A percentile compares a stretch with the other conserved stretches of the same genome.
These are phyloP conservation scores for Labrus mixtus DNA, from an alignment of 2,113 vertebrate genomes.

Conservation along the genomic window DNA sequence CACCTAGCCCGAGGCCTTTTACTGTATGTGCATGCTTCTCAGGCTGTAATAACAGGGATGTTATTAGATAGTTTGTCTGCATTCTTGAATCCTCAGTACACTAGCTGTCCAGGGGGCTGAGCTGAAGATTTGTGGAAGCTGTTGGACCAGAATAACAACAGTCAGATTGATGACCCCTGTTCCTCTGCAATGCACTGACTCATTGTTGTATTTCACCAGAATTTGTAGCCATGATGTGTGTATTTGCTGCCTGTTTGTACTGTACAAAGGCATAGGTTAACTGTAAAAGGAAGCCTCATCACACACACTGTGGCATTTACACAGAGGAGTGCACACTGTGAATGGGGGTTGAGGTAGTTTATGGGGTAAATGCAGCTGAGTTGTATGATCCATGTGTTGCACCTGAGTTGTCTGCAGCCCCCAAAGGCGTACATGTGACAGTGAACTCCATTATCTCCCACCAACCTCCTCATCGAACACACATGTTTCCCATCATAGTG, in stretches of 20 bases:
- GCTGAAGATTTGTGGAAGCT: conserved; percentile 38
- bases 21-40: conserved; percentile 15
- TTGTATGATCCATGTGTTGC: conserved; percentile 35
- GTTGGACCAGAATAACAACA: conserved; percentile 59
- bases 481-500: conserved; percentile 75
- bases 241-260: conserved; percentile 25
- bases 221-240: conserved; percentile 41
- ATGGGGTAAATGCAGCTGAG: conserved; percentile 29
- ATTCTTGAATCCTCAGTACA: conserved; percentile 24
- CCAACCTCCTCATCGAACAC: conserved; percentile 61
- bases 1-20: conserved; percentile 8
- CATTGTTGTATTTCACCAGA: conserved; percentile 37
- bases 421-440: conserved; percentile 29
- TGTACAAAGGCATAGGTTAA: conserved; percentile 4
- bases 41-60: conserved; percentile 28
- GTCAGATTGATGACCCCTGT: conserved; percentile 45
- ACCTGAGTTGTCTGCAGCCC: conserved; percentile 37
- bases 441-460: conserved; percentile 63
- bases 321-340: background rate
- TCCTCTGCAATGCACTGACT: conserved; percentile 33
- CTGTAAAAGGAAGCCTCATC: background rate
- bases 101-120: conserved; percentile 10
- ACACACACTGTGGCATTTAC: conserved; percentile 30
- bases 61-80: conserved; percentile 41
- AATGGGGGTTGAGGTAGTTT: conserved; percentile 5